phyloP scores from a whole-genome alignment of 2,797 vertebrate genomes.

The Nannoperca obscura region DNA sequence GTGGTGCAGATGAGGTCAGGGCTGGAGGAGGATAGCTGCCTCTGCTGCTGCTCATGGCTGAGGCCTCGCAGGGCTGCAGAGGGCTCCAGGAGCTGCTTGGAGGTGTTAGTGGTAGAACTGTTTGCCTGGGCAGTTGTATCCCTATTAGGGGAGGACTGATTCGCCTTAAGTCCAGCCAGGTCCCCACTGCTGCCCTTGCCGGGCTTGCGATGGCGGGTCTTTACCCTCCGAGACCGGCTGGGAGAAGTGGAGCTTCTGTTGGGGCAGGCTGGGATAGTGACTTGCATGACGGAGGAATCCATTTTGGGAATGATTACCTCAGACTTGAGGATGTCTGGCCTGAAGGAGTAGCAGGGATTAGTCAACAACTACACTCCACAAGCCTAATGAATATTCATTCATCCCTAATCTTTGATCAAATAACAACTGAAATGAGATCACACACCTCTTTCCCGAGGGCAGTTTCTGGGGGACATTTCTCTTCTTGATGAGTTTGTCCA shows the following conservation, averaged over 20 bases:
- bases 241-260: constrained; percentile 94
- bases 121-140: constrained; percentile 73
- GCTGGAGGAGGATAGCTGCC: constrained; percentile 91
- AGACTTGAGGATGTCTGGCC: constrained; percentile 95
- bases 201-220: constrained; percentile 92
- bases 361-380: constrained; percentile 41
- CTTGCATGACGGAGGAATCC: constrained; percentile 91
- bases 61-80: constrained; percentile 82
- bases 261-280: constrained; percentile 90
- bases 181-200: constrained; percentile 93
- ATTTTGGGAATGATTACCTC: constrained; percentile 94
- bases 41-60: constrained; percentile 87
- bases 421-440: constrained; percentile 28
- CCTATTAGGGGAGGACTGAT: constrained; percentile 76
- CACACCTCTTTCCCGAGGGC: constrained; percentile 92
- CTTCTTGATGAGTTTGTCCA: constrained; percentile 98
- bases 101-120: constrained; percentile 69
- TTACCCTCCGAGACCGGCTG: constrained; percentile 90
- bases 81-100: constrained; percentile 84
- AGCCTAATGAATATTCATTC: constrained; percentile 39
- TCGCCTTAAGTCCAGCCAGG: constrained; percentile 85
- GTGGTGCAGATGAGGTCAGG: constrained; percentile 92
- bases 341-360: constrained; percentile 68
- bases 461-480: constrained; percentile 94
- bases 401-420: constrained; percentile 42